A percentile compares a stretch with the other conserved stretches of the same genome.
Evolutionary conservation across 1,140 invertebrate genomes (phyloP).

Genomic region (Venustaconcha ellipsiformis): DNA sequence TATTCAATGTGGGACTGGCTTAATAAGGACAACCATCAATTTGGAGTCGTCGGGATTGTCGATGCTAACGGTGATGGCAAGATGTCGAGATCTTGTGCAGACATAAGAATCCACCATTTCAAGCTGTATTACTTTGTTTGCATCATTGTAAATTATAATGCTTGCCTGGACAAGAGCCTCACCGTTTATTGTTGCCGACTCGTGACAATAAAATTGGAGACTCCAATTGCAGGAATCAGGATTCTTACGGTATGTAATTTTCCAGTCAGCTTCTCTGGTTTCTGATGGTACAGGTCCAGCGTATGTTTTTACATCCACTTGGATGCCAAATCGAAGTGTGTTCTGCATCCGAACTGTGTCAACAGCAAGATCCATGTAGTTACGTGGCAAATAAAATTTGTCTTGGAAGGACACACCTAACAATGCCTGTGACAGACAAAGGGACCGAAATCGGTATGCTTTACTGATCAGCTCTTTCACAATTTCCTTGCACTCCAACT

Average conservation of each 20-base stretch:
- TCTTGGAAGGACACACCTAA: slow-evolving; percentile 53
- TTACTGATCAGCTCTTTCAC: slow-evolving; percentile 56
- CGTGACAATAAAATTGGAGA: slow-evolving; percentile 64
- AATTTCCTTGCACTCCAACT: slow-evolving; percentile 44
- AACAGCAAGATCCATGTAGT: slow-evolving; percentile 65
- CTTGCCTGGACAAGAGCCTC: slow-evolving; percentile 61
- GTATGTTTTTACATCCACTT: slow-evolving; percentile 66
- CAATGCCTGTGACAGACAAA: slow-evolving; percentile 59
- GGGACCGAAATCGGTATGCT: slow-evolving; percentile 65
- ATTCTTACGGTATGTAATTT: slow-evolving; percentile 66
- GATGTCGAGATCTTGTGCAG: slow-evolving; percentile 58
- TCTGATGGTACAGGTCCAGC: slow-evolving; percentile 62
- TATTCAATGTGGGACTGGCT: slow-evolving; percentile 58
- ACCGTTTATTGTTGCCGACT: slow-evolving; percentile 61
- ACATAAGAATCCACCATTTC: slow-evolving; percentile 52
- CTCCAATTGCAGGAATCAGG: slow-evolving; percentile 53
- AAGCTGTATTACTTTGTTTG: slow-evolving; percentile 65
- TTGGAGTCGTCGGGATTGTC: slow-evolving; percentile 51
- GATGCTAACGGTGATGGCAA: slow-evolving; percentile 56
- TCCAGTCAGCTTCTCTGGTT: slow-evolving; percentile 65
- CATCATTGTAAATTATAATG: slow-evolving; percentile 61
- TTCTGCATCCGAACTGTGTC: slow-evolving; percentile 67
- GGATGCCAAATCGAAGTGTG: slow-evolving; percentile 66
- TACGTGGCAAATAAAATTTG: slow-evolving; percentile 62
- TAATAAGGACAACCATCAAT: slow-evolving; percentile 63